Percentiles rank a stretch among this genome's conserved stretches.
phyloP scores from a whole-genome alignment of 2,888 invertebrate species.

The Eilema sororculum region DNA sequence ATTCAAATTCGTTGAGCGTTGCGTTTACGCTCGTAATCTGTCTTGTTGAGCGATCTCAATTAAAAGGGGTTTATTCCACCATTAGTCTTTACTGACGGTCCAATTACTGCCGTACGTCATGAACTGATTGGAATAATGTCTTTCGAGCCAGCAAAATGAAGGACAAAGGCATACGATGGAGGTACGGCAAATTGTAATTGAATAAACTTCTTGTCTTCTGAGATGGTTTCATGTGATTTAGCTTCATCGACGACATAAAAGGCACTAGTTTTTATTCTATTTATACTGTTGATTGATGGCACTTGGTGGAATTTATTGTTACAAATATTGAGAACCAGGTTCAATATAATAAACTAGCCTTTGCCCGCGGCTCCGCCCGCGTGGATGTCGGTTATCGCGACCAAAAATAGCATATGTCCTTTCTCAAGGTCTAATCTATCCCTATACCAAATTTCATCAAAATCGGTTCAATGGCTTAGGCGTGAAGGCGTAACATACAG shows the following conservation, averaged over 20 bases:
- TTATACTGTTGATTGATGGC: too few relatives aligned
- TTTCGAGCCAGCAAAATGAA: not conserved
- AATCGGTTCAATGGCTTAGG: too few relatives aligned
- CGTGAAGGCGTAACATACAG: too few relatives aligned
- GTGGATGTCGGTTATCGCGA: too few relatives aligned
- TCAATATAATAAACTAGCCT: too few relatives aligned
- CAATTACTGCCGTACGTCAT: constrained; percentile 41
- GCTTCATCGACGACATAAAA: not conserved
- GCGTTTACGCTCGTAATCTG: constrained; percentile 52
- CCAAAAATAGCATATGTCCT: too few relatives aligned
- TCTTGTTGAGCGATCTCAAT: constrained; percentile 49
- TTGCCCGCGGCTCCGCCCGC: too few relatives aligned
- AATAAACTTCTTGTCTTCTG: not conserved
- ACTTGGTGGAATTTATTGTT: too few relatives aligned
- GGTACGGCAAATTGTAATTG: not conserved
- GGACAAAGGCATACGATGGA: not conserved
- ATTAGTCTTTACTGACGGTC: constrained; percentile 45
- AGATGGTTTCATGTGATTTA: not conserved
- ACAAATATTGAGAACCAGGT: too few relatives aligned
- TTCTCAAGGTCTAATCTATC: too few relatives aligned
- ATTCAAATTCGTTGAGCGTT: constrained; percentile 47
- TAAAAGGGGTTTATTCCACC: constrained; percentile 47
- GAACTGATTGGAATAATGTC: constrained; percentile 2
- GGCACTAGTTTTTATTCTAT: not conserved
- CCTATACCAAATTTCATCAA: too few relatives aligned